Evolutionary conservation across 2,113 vertebrate species (phyloP).

Genomic region (Tauraco erythrolophus): DNA sequence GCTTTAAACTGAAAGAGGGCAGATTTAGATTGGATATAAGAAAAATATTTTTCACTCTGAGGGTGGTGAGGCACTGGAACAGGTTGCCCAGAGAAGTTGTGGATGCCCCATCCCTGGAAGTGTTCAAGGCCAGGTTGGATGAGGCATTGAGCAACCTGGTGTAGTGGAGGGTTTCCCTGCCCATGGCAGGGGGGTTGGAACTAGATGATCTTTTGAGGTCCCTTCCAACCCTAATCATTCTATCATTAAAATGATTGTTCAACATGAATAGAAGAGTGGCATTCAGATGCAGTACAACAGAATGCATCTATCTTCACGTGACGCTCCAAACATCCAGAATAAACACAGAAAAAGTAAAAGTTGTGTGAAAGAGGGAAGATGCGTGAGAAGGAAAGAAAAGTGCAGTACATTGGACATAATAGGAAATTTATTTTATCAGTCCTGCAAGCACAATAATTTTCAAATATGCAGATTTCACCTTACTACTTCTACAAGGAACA

Average conservation of each 20-base stretch:
- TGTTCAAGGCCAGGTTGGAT: too few relatives aligned
- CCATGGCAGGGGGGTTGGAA: too few relatives aligned
- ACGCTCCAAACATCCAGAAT: neutral
- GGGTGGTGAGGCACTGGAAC: too few relatives aligned
- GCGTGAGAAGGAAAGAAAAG: neutral
- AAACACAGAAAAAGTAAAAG: neutral
- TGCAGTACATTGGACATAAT: accelerated
- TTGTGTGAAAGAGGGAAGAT: accelerated
- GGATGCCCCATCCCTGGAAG: too few relatives aligned
- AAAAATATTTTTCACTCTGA: too few relatives aligned
- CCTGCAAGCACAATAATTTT: neutral
- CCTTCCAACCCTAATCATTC: too few relatives aligned
- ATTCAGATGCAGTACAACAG: neutral
- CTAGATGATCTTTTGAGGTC: too few relatives aligned
- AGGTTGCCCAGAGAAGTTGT: too few relatives aligned
- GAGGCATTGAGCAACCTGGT: too few relatives aligned
- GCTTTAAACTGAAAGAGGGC: too few relatives aligned
- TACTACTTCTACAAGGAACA: neutral
- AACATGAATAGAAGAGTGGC: neutral
- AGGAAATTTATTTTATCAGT: neutral
- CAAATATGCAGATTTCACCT: neutral
- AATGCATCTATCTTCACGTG: neutral
- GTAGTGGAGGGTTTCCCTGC: too few relatives aligned
- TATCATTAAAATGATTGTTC: neutral
- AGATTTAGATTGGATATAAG: too few relatives aligned